phyloP scores from a whole-genome alignment of 35 echinoderm and acorn worm genomes.

The Heliocidaris tuberculata region DNA sequence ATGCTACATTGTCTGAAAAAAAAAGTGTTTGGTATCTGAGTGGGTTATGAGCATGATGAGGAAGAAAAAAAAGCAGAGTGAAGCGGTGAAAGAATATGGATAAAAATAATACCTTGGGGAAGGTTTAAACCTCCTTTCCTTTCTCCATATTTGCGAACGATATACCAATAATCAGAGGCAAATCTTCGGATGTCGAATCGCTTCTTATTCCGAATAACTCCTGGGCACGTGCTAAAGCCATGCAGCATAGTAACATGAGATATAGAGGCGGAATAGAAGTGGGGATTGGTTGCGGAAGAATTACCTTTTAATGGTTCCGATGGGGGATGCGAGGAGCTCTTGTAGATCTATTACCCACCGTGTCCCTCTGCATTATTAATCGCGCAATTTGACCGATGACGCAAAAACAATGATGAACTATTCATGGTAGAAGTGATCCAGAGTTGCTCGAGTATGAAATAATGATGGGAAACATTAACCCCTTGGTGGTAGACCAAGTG shows the following conservation, averaged over 20 bases:
- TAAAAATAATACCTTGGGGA: background rate
- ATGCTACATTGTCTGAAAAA: background rate
- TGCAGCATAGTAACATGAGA: background rate
- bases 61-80: background rate
- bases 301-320: background rate
- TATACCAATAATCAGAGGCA: background rate
- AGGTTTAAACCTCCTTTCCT: background rate
- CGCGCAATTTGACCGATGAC: constrained; percentile 8
- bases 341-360: background rate
- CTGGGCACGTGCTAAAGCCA: background rate
- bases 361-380: background rate
- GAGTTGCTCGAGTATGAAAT: background rate
- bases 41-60: too few relatives aligned
- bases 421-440: background rate
- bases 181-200: background rate
- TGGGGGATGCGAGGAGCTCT: background rate
- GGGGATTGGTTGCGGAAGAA: background rate
- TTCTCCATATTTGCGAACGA: background rate
- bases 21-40: background rate
- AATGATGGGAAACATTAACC: constrained; percentile 3
- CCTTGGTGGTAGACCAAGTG: background rate
- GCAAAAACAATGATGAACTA: constrained; percentile 18
- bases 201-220: background rate
- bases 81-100: background rate
- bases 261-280: background rate